Evolutionary conservation across 2,797 vertebrate species (phyloP), one percentile per base, ranked within the genome.

Genomic region (Pteropus rufus): DNA sequence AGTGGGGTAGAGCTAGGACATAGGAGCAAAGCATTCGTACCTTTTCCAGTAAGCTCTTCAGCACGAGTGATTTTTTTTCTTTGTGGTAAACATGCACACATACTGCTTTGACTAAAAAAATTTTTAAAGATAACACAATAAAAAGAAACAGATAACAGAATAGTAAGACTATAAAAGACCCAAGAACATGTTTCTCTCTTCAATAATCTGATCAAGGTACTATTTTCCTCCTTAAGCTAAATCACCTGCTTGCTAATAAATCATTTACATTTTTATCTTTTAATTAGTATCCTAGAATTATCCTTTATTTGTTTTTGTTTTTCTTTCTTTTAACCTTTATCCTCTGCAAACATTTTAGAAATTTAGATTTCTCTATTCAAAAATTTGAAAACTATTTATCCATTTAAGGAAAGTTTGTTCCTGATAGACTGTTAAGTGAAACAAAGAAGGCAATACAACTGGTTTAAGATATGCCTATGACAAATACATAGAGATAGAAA

Each of bases 331-430:
- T 31, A 18, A 39, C 52, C 79, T 83, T 90, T 84, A 15, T 21
- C 49, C 11, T 88, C 75, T 90, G 34, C n/a, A 92, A 84, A 86
- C 31, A 77, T 72, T 95, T 72, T 91, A 81, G 46, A 91, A 84
- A 44, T 76, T 77, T 77, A 54, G 7, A 9, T 77, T 88, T 81
- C 19, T 72, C n/a, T 88, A 5, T 44, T 26, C 18, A 81, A 87
- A 93, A 83, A 54, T 44, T 46, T 84, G 60, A 89, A 84, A 52
- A 31, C 56, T 79, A 60, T 52, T 44, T 65, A 41, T 58, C 46
- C 29, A 46, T 44, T 77, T 75, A 29, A n/a, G 39, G 11, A 93
- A 70, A 82, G 1, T 9, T 24, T 90, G 29, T 65, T 83, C 92
- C 69, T 64, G 58, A 90, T 49, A 72, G 52, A 44, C 58, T 52